Evolutionary conservation across 2,888 invertebrate species (phyloP).

Genomic region (Metacarcinus magister): DNA sequence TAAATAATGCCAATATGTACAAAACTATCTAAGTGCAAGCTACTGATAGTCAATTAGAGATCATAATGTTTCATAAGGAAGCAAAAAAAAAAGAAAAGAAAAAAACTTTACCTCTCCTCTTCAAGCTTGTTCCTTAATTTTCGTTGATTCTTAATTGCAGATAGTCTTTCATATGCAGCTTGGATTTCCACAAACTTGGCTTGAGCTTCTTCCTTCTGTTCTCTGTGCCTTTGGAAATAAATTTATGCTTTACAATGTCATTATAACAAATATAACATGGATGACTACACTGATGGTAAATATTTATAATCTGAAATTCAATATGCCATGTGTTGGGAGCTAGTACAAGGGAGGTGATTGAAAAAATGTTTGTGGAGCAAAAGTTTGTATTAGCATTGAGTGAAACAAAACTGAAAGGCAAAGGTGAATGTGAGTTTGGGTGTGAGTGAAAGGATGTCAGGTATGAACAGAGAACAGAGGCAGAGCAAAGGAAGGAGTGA

Average conservation of each 20-base stretch:
- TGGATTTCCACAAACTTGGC: conserved; percentile 96
- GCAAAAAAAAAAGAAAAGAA: background rate
- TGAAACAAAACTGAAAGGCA: too few species aligned
- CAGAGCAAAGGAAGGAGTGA: too few species aligned
- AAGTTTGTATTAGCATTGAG: too few species aligned
- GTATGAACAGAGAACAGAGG: too few species aligned
- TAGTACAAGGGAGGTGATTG: too few species aligned
- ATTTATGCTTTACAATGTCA: background rate
- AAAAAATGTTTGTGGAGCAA: too few species aligned
- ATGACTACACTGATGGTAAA: too few species aligned
- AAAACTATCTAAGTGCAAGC: background rate
- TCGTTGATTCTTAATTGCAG: conserved; percentile 91
- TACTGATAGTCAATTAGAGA: background rate
- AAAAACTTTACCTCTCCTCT: conserved; percentile 42
- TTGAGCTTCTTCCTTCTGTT: conserved; percentile 89
- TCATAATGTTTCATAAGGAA: background rate
- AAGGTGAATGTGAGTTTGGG: too few species aligned
- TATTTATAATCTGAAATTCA: too few species aligned
- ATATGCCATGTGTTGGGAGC: too few species aligned
- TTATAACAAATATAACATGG: too few species aligned
- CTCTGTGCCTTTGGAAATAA: conserved; percentile 86
- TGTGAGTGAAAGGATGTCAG: too few species aligned
- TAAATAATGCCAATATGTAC: background rate
- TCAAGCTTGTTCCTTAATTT: conserved; percentile 90
- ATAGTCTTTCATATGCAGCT: conserved; percentile 95